Evolutionary conservation across 2,113 vertebrate species (phyloP).

Genomic region (Condylura cristata): DNA sequence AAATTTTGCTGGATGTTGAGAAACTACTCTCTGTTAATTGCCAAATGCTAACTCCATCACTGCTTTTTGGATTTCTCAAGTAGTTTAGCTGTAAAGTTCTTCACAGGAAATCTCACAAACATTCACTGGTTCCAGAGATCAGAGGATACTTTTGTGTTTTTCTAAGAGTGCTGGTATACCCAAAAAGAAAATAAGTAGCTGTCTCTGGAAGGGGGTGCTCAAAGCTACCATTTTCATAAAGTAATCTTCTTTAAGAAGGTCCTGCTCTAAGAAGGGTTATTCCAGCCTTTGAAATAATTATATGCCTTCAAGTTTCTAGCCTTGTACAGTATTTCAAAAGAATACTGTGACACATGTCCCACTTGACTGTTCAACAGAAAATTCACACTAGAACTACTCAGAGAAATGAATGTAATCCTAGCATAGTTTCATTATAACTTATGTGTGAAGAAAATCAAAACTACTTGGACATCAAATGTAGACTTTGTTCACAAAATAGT

Average conservation of each 20-base stretch:
- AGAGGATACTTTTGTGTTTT: background rate
- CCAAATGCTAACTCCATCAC: background rate
- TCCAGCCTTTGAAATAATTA: background rate
- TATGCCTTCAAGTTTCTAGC: background rate
- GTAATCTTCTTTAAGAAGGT: background rate
- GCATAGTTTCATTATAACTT: background rate
- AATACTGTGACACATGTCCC: background rate
- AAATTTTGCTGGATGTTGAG: background rate
- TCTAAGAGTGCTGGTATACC: background rate
- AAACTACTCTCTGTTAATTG: background rate
- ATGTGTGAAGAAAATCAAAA: slow-evolving; percentile 28
- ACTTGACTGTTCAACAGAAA: background rate
- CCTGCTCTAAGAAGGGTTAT: background rate
- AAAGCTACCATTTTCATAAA: background rate
- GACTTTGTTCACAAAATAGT: background rate
- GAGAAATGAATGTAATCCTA: background rate
- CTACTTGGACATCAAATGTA: background rate
- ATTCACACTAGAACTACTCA: background rate
- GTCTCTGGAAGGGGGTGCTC: background rate
- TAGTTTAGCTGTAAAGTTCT: background rate
- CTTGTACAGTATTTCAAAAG: background rate
- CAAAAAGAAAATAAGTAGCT: background rate
- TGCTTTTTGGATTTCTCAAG: background rate
- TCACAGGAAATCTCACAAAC: background rate
- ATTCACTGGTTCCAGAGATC: background rate